Evolutionary conservation across 2,888 invertebrate genomes (phyloP).

Genomic region (Salticus scenicus): DNA sequence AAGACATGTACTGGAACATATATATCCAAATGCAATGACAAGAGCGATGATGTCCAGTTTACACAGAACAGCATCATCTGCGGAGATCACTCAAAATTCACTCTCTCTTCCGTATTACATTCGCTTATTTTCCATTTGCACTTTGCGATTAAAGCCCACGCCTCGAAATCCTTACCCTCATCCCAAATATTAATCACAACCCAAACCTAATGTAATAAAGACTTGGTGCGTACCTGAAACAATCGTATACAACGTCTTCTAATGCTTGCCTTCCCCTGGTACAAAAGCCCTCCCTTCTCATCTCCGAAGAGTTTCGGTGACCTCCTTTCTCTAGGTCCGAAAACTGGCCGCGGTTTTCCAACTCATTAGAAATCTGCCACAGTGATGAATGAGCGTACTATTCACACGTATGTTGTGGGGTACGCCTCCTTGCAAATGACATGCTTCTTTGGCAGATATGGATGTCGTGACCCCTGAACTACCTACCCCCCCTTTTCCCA

Average conservation of each 20-base stretch:
- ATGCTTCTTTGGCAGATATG: constrained; percentile 65
- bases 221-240: constrained; percentile 39
- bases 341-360: constrained; percentile 48
- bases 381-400: constrained; percentile 57
- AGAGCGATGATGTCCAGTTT: constrained; percentile 17
- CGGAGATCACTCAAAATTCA: not conserved
- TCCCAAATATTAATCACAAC: constrained; percentile 15
- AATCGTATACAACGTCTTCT: constrained; percentile 31
- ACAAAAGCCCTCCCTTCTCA: not conserved
- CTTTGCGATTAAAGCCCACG: constrained; percentile 6
- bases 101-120: not conserved
- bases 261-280: not conserved
- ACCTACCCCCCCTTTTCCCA: constrained; percentile 18
- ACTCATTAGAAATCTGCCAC: constrained; percentile 69
- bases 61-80: not conserved
- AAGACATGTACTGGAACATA: not conserved
- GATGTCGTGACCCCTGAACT: constrained; percentile 62
- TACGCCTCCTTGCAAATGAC: constrained; percentile 60
- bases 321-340: constrained; percentile 56
- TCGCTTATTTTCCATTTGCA: not conserved
- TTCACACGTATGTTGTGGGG: constrained; percentile 57
- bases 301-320: constrained; percentile 32
- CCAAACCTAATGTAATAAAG: constrained; percentile 33
- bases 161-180: not conserved
- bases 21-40: constrained; percentile 3